Conservation (phyloP, 2,113 vertebrate genomes). For the Pipa parva region DNA sequence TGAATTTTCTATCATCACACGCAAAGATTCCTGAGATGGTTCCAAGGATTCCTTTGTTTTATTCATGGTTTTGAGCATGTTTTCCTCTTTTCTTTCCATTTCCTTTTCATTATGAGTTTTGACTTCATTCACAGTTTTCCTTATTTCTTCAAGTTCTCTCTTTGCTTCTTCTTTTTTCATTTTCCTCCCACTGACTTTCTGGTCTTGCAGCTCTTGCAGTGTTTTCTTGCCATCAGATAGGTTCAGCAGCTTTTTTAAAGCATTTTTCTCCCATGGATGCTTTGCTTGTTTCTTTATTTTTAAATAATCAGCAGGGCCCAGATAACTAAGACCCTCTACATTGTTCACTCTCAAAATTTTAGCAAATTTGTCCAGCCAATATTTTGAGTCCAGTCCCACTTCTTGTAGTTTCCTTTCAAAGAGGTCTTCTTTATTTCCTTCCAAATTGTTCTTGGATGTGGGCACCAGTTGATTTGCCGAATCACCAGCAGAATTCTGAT, state of each 20-base stretch:
- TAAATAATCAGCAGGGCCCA: constrained; percentile 41
- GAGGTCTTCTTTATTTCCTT: neutral
- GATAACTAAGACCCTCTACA: constrained; percentile 41
- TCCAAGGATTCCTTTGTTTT: constrained; percentile 36
- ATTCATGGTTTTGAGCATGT: constrained; percentile 40
- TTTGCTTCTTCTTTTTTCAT: constrained; percentile 12
- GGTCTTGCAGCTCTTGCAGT: neutral
- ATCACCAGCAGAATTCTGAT: neutral
- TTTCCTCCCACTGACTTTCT: neutral
- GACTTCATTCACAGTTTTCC: neutral
- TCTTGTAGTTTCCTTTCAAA: constrained; percentile 41
- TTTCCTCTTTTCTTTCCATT: constrained; percentile 30
- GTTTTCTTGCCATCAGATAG: neutral
- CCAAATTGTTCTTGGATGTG: neutral
- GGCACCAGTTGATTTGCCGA: neutral
- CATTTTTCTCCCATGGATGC: constrained; percentile 40
- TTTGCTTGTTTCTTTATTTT: constrained; percentile 29
- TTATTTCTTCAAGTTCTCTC: constrained; percentile 18
- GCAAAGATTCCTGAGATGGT: rapidly evolving
- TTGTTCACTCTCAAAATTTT: constrained; percentile 37
- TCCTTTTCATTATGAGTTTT: neutral
- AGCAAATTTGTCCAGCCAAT: constrained; percentile 45
- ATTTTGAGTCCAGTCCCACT: constrained; percentile 31
- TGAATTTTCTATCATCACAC: neutral
- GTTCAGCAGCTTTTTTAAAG: constrained; percentile 38